A percentile compares a stretch with the other conserved stretches of the same genome.
phyloP scores from a whole-genome alignment of 2,888 invertebrate genomes.

The Epirrita christyi region DNA sequence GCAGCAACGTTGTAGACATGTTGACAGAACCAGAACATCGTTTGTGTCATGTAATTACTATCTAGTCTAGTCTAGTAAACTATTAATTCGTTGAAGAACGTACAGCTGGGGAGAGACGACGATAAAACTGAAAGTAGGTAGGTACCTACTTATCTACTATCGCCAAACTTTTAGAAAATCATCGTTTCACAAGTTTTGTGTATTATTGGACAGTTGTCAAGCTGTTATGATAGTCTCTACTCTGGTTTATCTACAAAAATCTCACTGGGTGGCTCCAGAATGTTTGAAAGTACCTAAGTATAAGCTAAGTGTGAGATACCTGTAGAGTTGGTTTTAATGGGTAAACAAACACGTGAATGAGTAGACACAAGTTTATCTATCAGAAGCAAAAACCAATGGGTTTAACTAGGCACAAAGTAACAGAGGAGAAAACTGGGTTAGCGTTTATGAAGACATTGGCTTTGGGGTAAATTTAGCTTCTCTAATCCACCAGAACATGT shows the following conservation, averaged over 20 bases:
- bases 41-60: constrained; percentile 9
- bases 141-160: too few species aligned
- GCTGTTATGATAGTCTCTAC: constrained; percentile 2
- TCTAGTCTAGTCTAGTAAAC: constrained; percentile 2
- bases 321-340: not conserved
- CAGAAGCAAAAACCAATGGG: not conserved
- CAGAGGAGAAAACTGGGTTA: constrained; percentile 9
- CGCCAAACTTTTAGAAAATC: not conserved
- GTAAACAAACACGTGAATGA: constrained; percentile 16
- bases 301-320: not conserved
- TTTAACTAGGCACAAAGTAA: not conserved
- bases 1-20: constrained; percentile 19
- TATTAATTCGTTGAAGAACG: constrained; percentile 19
- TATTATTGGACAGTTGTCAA: constrained; percentile 21
- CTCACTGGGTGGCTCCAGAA: constrained; percentile 16
- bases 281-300: constrained; percentile 12
- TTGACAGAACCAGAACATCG: constrained; percentile 11
- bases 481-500: constrained; percentile 43
- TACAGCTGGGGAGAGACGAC: constrained; percentile 16
- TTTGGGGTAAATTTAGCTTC: constrained; percentile 19
- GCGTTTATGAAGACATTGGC: constrained; percentile 11
- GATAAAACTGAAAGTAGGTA: constrained; percentile 7
- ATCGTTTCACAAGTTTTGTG: constrained; percentile 1
- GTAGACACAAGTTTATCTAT: not conserved
- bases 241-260: not conserved